Evolutionary conservation across 2,113 vertebrate species (phyloP), one percentile per base, ranked within the genome.

Genomic region (Irena cyanogastra): DNA sequence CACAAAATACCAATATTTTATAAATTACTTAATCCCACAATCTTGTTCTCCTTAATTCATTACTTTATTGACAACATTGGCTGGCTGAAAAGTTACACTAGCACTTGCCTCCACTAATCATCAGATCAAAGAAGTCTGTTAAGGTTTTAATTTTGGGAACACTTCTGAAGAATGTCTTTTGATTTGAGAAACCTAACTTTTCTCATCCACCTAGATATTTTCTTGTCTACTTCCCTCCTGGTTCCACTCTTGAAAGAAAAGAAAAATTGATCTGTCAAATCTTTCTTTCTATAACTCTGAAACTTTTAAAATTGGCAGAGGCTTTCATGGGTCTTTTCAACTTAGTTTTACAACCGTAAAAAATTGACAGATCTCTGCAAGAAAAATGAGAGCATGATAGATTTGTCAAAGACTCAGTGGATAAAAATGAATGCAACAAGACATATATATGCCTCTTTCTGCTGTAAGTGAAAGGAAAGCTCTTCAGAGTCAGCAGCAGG

Each of bases 271-370:
- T 78, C 77, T 68, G 74, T 60, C 81, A 49, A 49, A 80, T 69
- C 60, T 89, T 71, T 78, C 35, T 59, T 83, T 86, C 83, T 84
- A 16, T 72, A 76, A 68, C 53, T 87, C 50, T 41, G 49, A 66
- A 92, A 84, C 57, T 91, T 94, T 85, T 79, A 69, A 93, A 96
- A 69, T 37, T 61, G 63, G 89, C 28, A 76, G 53, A 86, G 50
- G 41, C 70, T 91, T 92, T 85, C 61, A 23, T 22, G 15, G 77
- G 44, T 79, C 60, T 82, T 94, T 93, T 89, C 77, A 75, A 65
- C 60, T 81, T 39, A 41, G 68, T 61, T 83, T 82, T 90, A 75
- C 47, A 91, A 45, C 49, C 31, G 30, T n/a, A 61, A 86, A 91
- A 79, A 83, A 42, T 21, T 74, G 74, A 76, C 66, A 83, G 89